Evolutionary conservation across 2,797 vertebrate genomes (phyloP).

Genomic region (Malurus leucopterus): DNA sequence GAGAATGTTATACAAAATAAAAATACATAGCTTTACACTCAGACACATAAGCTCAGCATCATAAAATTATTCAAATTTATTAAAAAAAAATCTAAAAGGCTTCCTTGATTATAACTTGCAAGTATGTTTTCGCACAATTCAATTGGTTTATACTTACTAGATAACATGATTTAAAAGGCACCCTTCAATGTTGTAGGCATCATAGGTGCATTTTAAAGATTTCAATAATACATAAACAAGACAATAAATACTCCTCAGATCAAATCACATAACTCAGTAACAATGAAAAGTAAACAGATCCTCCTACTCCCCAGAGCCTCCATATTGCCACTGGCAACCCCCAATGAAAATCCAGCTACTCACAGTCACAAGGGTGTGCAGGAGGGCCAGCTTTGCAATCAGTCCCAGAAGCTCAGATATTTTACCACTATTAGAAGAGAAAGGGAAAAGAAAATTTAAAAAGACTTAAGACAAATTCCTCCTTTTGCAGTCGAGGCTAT

Average conservation of each 20-base stretch:
- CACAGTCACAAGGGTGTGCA: fast-evolving
- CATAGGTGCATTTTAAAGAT: neutral
- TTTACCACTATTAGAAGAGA: neutral
- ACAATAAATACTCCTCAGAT: neutral
- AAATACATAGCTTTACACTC: neutral
- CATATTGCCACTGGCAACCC: neutral
- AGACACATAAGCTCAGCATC: neutral
- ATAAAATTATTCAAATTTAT: neutral
- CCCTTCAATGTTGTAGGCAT: neutral
- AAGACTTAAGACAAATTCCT: neutral
- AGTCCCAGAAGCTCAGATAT: neutral
- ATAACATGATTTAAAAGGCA: neutral
- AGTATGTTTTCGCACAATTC: neutral
- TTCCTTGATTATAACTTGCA: neutral
- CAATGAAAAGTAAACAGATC: neutral
- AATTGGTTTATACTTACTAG: neutral
- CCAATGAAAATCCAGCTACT: neutral
- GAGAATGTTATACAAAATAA: neutral
- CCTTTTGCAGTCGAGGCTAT: neutral
- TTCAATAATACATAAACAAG: neutral
- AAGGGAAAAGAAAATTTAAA: too few species aligned
- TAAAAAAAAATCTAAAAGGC: neutral
- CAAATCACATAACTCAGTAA: neutral
- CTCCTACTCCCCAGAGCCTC: neutral
- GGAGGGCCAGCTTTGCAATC: neutral